Evolutionary conservation across 2,888 invertebrate species (phyloP), one percentile per base, ranked within the genome.

Genomic region (Dasysyrphus tricinctus): DNA sequence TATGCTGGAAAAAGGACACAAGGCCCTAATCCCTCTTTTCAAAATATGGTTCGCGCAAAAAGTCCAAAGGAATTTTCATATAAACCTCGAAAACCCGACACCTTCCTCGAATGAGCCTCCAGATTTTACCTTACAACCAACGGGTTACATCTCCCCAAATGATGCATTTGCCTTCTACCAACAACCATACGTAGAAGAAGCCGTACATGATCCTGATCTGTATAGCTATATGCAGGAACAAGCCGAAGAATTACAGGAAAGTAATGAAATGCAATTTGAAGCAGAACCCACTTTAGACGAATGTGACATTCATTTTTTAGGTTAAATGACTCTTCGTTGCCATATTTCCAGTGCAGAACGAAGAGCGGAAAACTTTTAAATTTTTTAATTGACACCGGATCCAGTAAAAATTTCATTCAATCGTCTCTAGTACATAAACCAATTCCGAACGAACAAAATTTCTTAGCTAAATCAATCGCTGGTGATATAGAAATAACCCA

Each of bases 251-350:
- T 4, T 9, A 12, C 9, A 16, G 32, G 39, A 44, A 9, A 7
- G 39, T 12, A 6, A 59, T 9, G 47, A 73, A 59, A 19, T 14
- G 16, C 32, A 44, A 67, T 37, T 24, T 9, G 56, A 61, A 8
- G 29, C 49, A 49, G 69, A 69, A 47, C 47, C 47, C 16, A 51
- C 12, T 12, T 11, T 37, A 2, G 47, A 16, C 8, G 63, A 37
- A 32, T 72, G 29, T 19, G 75, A 74, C 34, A 61, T 70, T 39
- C 0, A 76, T 74, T 83, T 78, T 83, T 83, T 78, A 73, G 78
- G 34, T 8, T 74, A 74, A 59, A 42, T 9, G 59, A 59, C 63
- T 73, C 61, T 54, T 73, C 61, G 19, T 47, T 73, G n/a, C 73
- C 47, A 47, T 47, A 47, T 3, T 47, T 47, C 16, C 16, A 47